A percentile compares a stretch with the other conserved stretches of the same genome.
These are phyloP conservation scores for Reticulitermes speratus DNA, from an alignment of 1,140 invertebrate genomes.

Conservation along the genomic window DNA sequence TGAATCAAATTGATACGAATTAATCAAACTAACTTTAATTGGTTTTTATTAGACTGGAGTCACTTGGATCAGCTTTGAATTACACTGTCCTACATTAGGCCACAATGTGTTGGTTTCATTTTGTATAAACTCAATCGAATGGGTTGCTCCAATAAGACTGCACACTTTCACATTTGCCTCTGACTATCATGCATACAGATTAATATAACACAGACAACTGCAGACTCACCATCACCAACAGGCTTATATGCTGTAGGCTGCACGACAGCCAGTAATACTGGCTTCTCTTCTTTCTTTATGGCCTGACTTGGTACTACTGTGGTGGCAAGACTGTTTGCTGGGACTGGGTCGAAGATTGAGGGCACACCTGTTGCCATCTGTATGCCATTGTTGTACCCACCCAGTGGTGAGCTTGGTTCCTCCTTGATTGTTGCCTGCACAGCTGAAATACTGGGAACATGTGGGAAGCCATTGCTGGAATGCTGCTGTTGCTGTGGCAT, in stretches of 20 bases:
- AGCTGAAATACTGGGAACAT: constrained; percentile 33
- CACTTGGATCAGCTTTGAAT: too few species aligned
- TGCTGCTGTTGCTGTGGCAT: constrained; percentile 46
- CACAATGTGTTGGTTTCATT: too few species aligned
- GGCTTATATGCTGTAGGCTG: constrained; percentile 16
- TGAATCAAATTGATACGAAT: too few species aligned
- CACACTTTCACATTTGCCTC: too few species aligned
- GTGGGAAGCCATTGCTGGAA: constrained; percentile 49
- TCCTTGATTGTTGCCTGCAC: constrained; percentile 17
- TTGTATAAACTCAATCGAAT: too few species aligned
- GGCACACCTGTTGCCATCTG: constrained; percentile 37
- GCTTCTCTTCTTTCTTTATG: constrained; percentile 31
- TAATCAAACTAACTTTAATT: too few species aligned
- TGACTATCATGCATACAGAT: too few species aligned
- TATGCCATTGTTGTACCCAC: constrained; percentile 24
- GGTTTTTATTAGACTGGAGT: too few species aligned
- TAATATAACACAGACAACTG: too few species aligned
- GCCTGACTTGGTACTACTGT: constrained; percentile 4
- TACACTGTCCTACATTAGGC: too few species aligned
- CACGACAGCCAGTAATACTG: neutral
- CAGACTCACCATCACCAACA: constrained; percentile 18
- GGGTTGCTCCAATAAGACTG: too few species aligned
- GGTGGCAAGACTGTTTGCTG: constrained; percentile 41
- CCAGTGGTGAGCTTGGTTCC: constrained; percentile 6
- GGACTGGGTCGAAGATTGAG: constrained; percentile 66